Evolutionary conservation across 2,113 vertebrate species (phyloP), one percentile per base, ranked within the genome.

Genomic region (Sylvia atricapilla): DNA sequence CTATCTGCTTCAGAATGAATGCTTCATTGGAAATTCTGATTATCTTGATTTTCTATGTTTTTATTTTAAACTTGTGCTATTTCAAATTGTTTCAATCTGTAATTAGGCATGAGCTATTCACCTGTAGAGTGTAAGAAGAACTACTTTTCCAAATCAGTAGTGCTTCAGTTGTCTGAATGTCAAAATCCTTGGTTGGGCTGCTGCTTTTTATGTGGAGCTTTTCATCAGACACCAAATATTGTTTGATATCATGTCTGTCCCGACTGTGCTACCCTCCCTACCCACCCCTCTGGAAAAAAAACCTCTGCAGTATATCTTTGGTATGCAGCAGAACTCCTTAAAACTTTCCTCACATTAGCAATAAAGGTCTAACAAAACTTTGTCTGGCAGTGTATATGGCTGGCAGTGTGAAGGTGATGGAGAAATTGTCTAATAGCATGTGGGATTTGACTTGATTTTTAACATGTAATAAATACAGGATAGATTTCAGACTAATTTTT

Each of bases 371-470:
- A 66, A 60, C 67, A 70, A 80, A 96, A 66, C 39, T 69, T 85
- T 82, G 33, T 78, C 52, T 78, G 24, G 24, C 62, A 75, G 35
- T 47, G 33, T 63, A 28, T 72, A 20, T 87, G 35, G 33, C 17
- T 93, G 46, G 27, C 28, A 92, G 23, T 50, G 43, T 73, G 72
- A 80, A 84, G 37, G 41, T 80, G 75, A 73, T 0, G 6, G 55
- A 76, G 68, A 86, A 93, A 47, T 92, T 43, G 11, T 7, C 0
- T 62, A 74, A 69, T 14, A 18, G 20, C 56, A 30, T 46, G 53
- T 68, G 67, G 70, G 55, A 43, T 87, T 77, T 91, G 37, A 55
- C 63, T 91, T 90, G 20, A 75, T 86, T 84, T 94, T 90, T 90
- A 91, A 81, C 6, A 10, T 53, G 49, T 73, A 87, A 96, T 91